phyloP scores from a whole-genome alignment of 2,888 invertebrate species.

The Amiota communis region DNA sequence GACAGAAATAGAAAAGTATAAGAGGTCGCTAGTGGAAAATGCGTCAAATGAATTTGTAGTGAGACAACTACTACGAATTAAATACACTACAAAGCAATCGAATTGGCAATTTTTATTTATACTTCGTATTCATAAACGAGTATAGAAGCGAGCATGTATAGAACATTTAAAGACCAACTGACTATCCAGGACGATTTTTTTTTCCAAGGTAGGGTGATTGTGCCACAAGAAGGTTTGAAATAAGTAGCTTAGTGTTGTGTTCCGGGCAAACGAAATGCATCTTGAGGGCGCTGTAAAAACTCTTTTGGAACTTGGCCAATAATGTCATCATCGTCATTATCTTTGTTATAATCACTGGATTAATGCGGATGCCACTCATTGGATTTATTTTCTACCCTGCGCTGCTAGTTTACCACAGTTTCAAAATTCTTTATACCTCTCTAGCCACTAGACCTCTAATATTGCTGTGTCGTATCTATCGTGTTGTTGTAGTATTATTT shows the following conservation, averaged over 20 bases:
- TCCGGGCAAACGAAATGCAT: neutral
- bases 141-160: slow-evolving; percentile 6
- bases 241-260: too few relatives aligned
- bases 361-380: slow-evolving; percentile 11
- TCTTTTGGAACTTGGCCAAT: slow-evolving; percentile 24
- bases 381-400: neutral
- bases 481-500: neutral
- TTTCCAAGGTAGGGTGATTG: too few relatives aligned
- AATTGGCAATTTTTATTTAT: neutral
- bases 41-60: slow-evolving; percentile 10
- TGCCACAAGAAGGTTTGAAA: too few relatives aligned
- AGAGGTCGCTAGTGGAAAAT: neutral
- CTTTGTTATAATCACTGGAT: slow-evolving; percentile 28
- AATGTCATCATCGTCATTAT: slow-evolving; percentile 28
- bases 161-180: slow-evolving; percentile 43
- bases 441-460: neutral
- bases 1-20: neutral
- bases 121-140: too few relatives aligned
- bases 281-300: slow-evolving; percentile 12
- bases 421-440: too few relatives aligned
- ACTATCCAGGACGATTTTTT: slow-evolving; percentile 17
- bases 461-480: slow-evolving; percentile 5
- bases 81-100: neutral
- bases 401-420: too few relatives aligned
- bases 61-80: neutral